Evolutionary conservation across 2,113 vertebrate species (phyloP).

Genomic region (Saccopteryx bilineata): DNA sequence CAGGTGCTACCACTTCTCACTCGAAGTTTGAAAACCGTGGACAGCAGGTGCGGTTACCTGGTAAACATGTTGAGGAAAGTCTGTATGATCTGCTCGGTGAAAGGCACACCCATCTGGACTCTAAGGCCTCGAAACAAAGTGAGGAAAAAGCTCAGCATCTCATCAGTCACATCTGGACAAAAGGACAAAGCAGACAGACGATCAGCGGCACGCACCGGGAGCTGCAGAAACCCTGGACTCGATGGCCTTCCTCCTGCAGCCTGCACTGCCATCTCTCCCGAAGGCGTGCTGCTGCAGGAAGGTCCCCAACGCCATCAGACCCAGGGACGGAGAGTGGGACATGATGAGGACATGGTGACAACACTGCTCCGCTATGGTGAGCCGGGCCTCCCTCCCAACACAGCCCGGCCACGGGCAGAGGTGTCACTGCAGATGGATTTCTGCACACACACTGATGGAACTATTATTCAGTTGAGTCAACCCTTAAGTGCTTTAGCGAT

Average conservation of each 20-base stretch:
- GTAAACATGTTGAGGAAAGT: slow-evolving; percentile 99
- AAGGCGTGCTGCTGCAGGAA: slow-evolving; percentile 30
- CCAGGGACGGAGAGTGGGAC: background rate
- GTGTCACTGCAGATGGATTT: background rate
- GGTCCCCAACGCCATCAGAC: background rate
- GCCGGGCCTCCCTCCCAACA: background rate
- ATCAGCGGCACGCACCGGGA: background rate
- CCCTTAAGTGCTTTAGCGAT: background rate
- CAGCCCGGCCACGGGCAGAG: rapidly evolving
- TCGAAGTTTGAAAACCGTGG: background rate
- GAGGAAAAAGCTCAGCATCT: slow-evolving; percentile 99
- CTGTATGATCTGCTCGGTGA: slow-evolving; percentile 98
- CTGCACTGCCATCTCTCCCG: background rate
- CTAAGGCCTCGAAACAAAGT: slow-evolving; percentile 97
- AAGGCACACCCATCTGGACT: slow-evolving; percentile 98
- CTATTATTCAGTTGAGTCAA: background rate
- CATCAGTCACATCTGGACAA: slow-evolving; percentile 95
- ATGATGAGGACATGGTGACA: slow-evolving; percentile 46
- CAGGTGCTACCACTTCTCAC: background rate
- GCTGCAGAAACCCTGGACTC: background rate
- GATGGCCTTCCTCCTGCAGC: background rate
- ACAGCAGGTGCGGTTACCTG: slow-evolving; percentile 88
- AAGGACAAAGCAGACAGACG: slow-evolving; percentile 25
- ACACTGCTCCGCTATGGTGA: background rate
- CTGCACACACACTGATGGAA: background rate